Evolutionary conservation across 2,888 invertebrate species (phyloP), one percentile per base, ranked within the genome.

Genomic region (Seladonia tumulorum): DNA sequence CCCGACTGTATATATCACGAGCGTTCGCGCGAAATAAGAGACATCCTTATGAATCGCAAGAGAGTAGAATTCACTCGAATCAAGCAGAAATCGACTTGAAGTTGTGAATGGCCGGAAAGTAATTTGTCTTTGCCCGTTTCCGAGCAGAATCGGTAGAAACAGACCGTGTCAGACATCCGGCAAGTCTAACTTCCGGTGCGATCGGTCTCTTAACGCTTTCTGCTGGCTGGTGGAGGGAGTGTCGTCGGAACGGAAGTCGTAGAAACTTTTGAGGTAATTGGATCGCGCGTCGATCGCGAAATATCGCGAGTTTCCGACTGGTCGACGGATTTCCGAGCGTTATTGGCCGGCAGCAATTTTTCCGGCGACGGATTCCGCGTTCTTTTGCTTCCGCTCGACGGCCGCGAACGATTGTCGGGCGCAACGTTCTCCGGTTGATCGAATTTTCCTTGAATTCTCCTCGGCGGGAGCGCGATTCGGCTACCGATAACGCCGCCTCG

Each of bases 251-350:
- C 53, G 66, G 35, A 66, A 66, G 66, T 66, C 35, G 66, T 35
- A 35, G 66, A 66, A 66, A 66, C 66, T 66, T 66, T 35, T 8
- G 53, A 18, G 35, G 66, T 66, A 66, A 66, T 66, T 66, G 66
- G 66, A 66, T 71, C 42, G 53, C 42, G 12, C 39, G 45, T 71
- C 71, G 42, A 42, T 45, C 42, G n/a, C n/a, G 45, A 71, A 71
- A 71, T 42, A 71, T 45, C 45, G 45, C 71, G 42, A 71, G 25
- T 45, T 45, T 45, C 68, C 42, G 42, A n/a, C 68, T 29, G 29
- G 18, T 25, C 8, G 29, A 25, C 66, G 66, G 60, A 60, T 25
- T 25, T 25, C 25, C 60, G 60, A 12, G 25, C 25, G 25, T 60
- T 25, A 60, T 60, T 25, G 60, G 60, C 60, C 60, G 25, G 25